Evolutionary conservation across 2,113 vertebrate genomes (phyloP), one percentile per base, ranked within the genome.

Genomic region (Ovibos moschatus): DNA sequence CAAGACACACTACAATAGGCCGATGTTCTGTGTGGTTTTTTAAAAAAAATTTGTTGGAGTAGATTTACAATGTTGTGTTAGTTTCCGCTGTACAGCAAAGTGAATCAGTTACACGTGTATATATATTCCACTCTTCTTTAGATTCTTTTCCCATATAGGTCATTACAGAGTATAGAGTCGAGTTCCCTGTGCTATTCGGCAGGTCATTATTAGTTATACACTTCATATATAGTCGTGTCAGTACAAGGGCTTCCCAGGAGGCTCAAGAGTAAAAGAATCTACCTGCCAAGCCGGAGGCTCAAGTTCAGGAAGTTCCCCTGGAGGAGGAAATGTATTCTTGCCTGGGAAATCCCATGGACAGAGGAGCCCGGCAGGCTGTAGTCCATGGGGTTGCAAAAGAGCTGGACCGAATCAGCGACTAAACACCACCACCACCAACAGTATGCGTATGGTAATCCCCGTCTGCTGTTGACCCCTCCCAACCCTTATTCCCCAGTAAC

Each of bases 361-460:
- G 71, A 43, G 23, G 40, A 43, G 23, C 71, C 71, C 0, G 0
- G 64, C 9, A 21, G n/a, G 64, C 64, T 36, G 0, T 5, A 36
- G n/a, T 36, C 64, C 64, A 36, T 23, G 36, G 71, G 23, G 71
- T 0, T 43, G 23, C 23, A 27, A 43, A 23, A 43, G 40, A 43
- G 12, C 0, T 76, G 71, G 71, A 27, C 23, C 14, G 40, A 27
- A 13, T 15, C 40, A 27, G 40, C 0, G 6, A 7, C 40, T 7
- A 27, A 27, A 15, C 40, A 76, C 25, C 21, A 13, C 2, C 71
- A 74, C 33, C 53, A 55, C 2, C 57, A 21, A 5, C 67, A 43
- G 71, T 4, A 27, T 33, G 78, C 11, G 16, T 21, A 1, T 6
- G 5, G 50, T 1, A 21, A 12, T 12, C 45, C 45, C 78, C 0